A percentile compares a stretch with the other conserved stretches of the same genome.
These are phyloP conservation scores for Scolopax mira DNA, from an alignment of 2,113 vertebrate genomes.

Conservation along the genomic window DNA sequence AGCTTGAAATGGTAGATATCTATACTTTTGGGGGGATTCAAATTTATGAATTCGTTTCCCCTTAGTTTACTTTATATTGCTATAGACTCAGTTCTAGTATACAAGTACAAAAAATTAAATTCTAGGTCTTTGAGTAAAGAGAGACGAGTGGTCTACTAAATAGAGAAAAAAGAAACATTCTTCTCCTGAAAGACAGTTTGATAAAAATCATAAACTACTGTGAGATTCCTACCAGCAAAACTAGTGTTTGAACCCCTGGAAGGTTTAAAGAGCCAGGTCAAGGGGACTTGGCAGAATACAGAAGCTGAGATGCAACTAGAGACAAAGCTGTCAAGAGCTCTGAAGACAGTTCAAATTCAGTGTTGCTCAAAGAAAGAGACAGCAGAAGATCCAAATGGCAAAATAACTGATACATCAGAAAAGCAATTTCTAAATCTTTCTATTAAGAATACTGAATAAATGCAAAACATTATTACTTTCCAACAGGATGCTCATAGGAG, in stretches of 20 bases:
- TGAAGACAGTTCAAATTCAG: constrained; percentile 21
- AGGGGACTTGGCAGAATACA: constrained; percentile 30
- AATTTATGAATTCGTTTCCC: neutral
- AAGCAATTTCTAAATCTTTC: neutral
- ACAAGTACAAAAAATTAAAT: neutral
- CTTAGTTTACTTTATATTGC: neutral
- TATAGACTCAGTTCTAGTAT: neutral
- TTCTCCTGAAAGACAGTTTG: accelerated
- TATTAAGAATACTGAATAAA: neutral
- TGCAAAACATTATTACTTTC: neutral
- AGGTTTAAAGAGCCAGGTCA: constrained; percentile 42
- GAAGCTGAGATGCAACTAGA: constrained; percentile 19
- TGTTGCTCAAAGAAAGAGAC: neutral
- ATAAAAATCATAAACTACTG: constrained; percentile 14
- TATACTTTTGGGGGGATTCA: neutral
- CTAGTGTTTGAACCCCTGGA: neutral
- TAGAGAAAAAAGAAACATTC: neutral
- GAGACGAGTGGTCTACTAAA: neutral
- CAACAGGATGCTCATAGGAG: accelerated
- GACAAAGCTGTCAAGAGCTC: constrained; percentile 34
- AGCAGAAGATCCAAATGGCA: neutral
- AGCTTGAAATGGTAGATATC: neutral
- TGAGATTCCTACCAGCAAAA: constrained; percentile 8
- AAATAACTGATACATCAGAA: neutral
- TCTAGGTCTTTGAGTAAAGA: neutral